A percentile compares a stretch with the other conserved stretches of the same genome.
phyloP scores from a whole-genome alignment of 1,140 invertebrate species.

The Leptoteleia sp. region DNA sequence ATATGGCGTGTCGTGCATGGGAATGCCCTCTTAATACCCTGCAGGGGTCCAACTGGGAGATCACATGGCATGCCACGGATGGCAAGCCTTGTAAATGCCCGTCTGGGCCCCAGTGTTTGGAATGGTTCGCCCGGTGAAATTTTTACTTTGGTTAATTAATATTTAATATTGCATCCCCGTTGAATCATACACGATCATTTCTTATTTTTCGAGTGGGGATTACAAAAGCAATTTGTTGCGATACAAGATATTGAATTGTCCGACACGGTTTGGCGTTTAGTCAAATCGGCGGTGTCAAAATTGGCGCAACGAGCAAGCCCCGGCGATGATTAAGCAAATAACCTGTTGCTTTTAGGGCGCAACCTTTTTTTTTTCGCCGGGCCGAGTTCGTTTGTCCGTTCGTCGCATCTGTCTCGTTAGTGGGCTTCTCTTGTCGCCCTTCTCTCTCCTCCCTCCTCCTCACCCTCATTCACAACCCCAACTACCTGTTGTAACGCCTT shows the following conservation, averaged over 20 bases:
- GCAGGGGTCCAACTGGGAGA: too few species aligned
- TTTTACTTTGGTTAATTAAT: background rate
- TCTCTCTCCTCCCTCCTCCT: too few species aligned
- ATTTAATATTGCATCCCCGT: background rate
- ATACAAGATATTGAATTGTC: slow-evolving; percentile 24
- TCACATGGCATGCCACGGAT: too few species aligned
- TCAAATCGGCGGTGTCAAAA: slow-evolving; percentile 17
- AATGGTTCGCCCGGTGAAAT: too few species aligned
- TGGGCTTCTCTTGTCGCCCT: slow-evolving; percentile 46
- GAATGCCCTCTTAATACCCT: too few species aligned
- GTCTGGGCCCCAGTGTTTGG: too few species aligned
- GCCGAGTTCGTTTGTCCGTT: slow-evolving; percentile 49
- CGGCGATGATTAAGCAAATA: slow-evolving; percentile 20
- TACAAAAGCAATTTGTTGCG: background rate
- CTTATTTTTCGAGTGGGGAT: too few species aligned
- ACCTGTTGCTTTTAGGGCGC: slow-evolving; percentile 24
- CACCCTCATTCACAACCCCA: slow-evolving; percentile 40
- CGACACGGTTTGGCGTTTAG: slow-evolving; percentile 22
- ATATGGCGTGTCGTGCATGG: too few species aligned
- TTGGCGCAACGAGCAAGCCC: background rate
- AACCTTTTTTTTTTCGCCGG: slow-evolving; percentile 28
- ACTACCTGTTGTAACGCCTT: slow-evolving; percentile 66
- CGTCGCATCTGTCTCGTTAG: slow-evolving; percentile 64
- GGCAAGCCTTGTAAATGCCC: too few species aligned
- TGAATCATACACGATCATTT: too few species aligned